Evolutionary conservation across 2,797 vertebrate genomes (phyloP).

Genomic region (Perodicticus potto): DNA sequence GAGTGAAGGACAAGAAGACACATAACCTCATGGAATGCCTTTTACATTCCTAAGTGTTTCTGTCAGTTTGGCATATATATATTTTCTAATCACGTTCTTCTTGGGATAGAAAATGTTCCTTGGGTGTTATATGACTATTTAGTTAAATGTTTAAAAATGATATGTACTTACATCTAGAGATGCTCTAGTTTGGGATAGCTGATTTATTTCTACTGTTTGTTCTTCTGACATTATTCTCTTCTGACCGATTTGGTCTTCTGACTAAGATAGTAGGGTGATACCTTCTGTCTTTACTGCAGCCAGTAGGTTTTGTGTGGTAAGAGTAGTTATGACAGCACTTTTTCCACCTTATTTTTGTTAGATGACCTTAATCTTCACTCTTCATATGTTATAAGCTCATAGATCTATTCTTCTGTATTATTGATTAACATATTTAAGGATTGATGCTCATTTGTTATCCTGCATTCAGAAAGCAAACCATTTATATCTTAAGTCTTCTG

Average conservation of each 20-base stretch:
- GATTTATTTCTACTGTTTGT: neutral
- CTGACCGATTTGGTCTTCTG: neutral
- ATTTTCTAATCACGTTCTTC: constrained; percentile 17
- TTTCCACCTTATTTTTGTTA: constrained; percentile 5
- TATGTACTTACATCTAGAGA: neutral
- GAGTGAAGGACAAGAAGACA: constrained; percentile 45
- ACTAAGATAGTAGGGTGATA: neutral
- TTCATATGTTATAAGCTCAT: neutral
- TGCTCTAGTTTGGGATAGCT: neutral
- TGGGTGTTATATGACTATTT: neutral
- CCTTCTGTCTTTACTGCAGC: constrained; percentile 19
- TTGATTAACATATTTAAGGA: constrained; percentile 13
- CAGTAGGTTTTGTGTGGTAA: constrained; percentile 37
- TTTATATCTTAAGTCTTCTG: constrained; percentile 28
- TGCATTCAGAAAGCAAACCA: constrained; percentile 33
- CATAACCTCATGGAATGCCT: neutral
- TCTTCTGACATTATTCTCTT: constrained; percentile 7
- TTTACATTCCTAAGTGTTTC: neutral
- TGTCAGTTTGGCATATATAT: constrained; percentile 7
- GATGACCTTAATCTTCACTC: constrained; percentile 33
- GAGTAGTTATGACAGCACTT: neutral
- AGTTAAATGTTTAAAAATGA: constrained; percentile 29
- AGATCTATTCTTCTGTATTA: neutral
- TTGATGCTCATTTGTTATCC: constrained; percentile 36
- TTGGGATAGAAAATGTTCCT: neutral